Evolutionary conservation across 1,140 invertebrate species (phyloP), one percentile per base, ranked within the genome.

Genomic region (Heliconius nattereri): DNA sequence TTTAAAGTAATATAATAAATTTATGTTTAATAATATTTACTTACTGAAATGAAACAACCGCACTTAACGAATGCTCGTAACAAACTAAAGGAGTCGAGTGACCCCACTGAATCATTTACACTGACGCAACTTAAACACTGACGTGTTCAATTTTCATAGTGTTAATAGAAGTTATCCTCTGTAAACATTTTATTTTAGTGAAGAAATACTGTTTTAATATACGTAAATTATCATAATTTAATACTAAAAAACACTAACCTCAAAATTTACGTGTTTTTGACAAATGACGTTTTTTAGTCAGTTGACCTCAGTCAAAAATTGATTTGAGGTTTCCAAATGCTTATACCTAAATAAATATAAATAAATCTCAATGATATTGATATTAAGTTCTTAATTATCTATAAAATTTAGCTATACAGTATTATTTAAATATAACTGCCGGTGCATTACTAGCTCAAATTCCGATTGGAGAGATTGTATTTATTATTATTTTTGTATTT

Each of bases 41-140:
- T 70, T 32, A 76, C 20, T 71, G 45, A 26, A 70, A 49, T 71
- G 19, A 2, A 52, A 76, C 75, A 26, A 76, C 57, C 60, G 71
- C 75, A 70, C 75, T 70, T n/a, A 29, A 76, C 37, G 23, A 76
- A 70, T 49, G 75, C 54, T 76, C 75, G 75, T 66, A 70, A 45
- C 32, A 35, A 75, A 75, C 74, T 75, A 75, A 75, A 60, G 54
- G 54, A 75, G 54, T 75, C 32, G 45, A 76, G 37, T 71, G 75
- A 70, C 75, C 57, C 60, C 37, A 26, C 75, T 70, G 60, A 76
- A 76, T 76, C 66, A 66, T 45, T 40, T 76, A 23, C 37, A 45
- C 23, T 76, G 54, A 66, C 75, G 75, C 75, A 45, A 54, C 35
- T 76, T 40, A 54, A 71, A 70, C 75, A 66, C 75, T 76, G 75